Evolutionary conservation across 64 coral and sea anemone genomes (phyloP), one percentile per base, ranked within the genome.

Genomic region (Montipora cactus): DNA sequence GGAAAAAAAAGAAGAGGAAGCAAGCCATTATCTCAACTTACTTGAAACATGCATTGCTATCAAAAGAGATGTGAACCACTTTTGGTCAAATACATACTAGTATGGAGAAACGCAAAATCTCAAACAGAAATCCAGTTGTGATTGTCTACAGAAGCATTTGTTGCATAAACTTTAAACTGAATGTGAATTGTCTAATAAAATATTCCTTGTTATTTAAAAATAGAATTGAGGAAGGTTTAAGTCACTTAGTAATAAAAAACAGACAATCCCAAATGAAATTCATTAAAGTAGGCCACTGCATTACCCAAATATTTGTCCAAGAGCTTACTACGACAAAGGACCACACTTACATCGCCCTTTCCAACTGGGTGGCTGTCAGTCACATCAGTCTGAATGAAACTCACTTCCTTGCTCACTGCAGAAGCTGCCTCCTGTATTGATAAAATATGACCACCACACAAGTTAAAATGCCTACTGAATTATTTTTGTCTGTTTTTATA

Each of bases 381-480:
- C 49, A 50, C 82, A 72, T 86, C 82, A 86, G 61, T 86, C 66
- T 64, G 70, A 21, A 69, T 12, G 16, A 86, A 47, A 13, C 66
- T 86, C 44, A 86, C 62, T 72, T 86, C 82, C 20, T 86, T 47
- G 47, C 28, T 72, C 9, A 86, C 47, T 49, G 82, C 82, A 49
- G 64, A 48, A 23, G 82, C 82, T 86, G 64, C 82, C 47, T 86
- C 82, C 82, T 86, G 47, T 16, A 50, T 50, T 23, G 19, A 4
- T 15, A 20, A 70, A 4, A 71, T 69, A 12, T 49, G 4, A 48
- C 7, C 14, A 71, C 4, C 18, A 12, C 8, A 16, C 11, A 64
- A 2, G 15, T 15, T 64, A 64, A 64, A 14, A 3, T 64, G 9
- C 0, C 22, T 21, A 37, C 5, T 25, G 15, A 79, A 53, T 79